Base-by-base conservation (phyloP, 2,113 vertebrate species). In the Cryptoleucopteryx plumbea region DNA sequence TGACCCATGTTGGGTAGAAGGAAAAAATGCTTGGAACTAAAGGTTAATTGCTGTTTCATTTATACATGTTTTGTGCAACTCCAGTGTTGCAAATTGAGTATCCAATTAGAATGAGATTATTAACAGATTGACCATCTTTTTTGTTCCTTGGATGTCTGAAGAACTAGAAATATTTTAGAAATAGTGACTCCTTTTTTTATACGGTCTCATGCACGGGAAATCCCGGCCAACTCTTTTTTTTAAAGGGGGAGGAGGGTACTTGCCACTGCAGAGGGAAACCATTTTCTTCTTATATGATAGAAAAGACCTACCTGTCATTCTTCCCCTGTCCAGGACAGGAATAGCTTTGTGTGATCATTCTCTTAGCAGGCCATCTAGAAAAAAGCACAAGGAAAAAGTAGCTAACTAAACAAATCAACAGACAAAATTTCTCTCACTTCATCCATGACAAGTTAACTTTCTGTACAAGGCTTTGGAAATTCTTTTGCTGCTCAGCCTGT, bases 41-140 rank as follows among this genome's bases (percentile, higher is more conserved):
- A 98, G 97, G 97, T 98, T 98, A 98, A 98, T 98, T 98, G 95
- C 88, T 95, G 48, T 95, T 97, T 97, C 96, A 95, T 97, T 98
- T 97, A 82, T 84, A 84, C 59, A 59, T 74, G 77, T 82, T 90
- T 97, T 96, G 58, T 94, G 83, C 74, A 97, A 96, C 86, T 97
- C 82, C 78, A 95, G 50, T 74, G 95, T 90, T 97, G 88, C 95
- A 94, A 96, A 95, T 80, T 67, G 70, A 95, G 45, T 71, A 96
- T 93, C 91, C 96, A 97, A 96, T 97, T 98, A 97, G 95, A 97
- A 97, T 72, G 53, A 91, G 73, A 93, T 95, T 95, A 97, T 97
- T 84, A 97, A 95, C 34, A 97, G 85, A 90, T 15, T 82, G 92
- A 96, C 40, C 47, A 94, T 91, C 36, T 94, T 93, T 95, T 97